Evolutionary conservation across 2,797 vertebrate genomes (phyloP).

Genomic region (Sylvia borin): DNA sequence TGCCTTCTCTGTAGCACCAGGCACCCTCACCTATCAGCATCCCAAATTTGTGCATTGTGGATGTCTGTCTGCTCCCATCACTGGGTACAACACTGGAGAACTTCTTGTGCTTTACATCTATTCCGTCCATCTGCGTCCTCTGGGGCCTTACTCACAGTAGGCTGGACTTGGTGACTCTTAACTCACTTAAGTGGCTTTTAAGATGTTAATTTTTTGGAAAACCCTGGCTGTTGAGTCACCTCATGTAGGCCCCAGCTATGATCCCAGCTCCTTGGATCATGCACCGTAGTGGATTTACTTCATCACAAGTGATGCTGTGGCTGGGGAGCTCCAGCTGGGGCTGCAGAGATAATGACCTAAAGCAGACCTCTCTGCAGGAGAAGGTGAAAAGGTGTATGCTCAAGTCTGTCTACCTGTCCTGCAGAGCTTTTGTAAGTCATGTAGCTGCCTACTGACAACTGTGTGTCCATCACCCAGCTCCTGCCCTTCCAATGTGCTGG

Average conservation of each 20-base stretch:
- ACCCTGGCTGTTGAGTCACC: not conserved
- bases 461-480: not conserved
- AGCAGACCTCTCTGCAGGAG: not conserved
- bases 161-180: not conserved
- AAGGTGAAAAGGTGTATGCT: not conserved
- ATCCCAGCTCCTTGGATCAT: not conserved
- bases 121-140: not conserved
- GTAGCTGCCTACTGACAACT: not conserved
- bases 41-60: not conserved
- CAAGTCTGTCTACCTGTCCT: not conserved
- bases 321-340: not conserved
- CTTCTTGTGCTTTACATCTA: not conserved
- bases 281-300: not conserved
- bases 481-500: not conserved
- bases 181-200: not conserved
- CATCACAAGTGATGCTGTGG: not conserved
- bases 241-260: not conserved
- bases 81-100: not conserved
- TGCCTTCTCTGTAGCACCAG: not conserved
- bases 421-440: not conserved
- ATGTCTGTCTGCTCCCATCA: not conserved
- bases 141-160: not conserved
- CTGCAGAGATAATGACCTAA: not conserved
- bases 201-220: not conserved
- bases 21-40: not conserved